phyloP scores from a whole-genome alignment of 2,113 vertebrate species.

The Anguilla japonica region DNA sequence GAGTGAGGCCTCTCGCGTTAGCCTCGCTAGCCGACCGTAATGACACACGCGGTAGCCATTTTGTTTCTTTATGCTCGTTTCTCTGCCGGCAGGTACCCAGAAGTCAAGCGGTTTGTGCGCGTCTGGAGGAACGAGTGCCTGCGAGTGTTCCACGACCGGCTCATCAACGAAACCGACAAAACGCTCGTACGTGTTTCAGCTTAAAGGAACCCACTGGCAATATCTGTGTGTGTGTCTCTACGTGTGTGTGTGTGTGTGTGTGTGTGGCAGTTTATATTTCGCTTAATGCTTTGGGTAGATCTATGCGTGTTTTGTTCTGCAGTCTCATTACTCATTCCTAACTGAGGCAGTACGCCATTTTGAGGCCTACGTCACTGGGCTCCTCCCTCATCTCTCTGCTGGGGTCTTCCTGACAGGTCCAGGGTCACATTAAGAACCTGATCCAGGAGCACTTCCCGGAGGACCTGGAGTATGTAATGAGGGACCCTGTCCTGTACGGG shows the following conservation, averaged over 20 bases:
- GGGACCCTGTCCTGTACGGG: conserved; percentile 90
- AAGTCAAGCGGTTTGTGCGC: conserved; percentile 83
- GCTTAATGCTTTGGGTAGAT: not conserved
- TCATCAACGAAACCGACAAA: conserved; percentile 88
- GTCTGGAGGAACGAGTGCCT: conserved; percentile 97
- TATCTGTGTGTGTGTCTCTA: not conserved
- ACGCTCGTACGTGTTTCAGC: conserved; percentile 70
- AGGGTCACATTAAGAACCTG: conserved; percentile 75
- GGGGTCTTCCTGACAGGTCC: conserved; percentile 72
- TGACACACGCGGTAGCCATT: not conserved
- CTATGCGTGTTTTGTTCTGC: not conserved
- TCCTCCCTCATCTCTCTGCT: not conserved
- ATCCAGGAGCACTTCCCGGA: conserved; percentile 74
- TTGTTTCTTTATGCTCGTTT: not conserved
- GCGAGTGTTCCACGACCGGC: conserved; percentile 90
- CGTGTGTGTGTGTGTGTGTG: too few relatives aligned
- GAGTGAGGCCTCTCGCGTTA: conserved; percentile 68
- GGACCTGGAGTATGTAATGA: conserved; percentile 74
- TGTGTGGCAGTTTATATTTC: not conserved
- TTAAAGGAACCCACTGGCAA: not conserved
- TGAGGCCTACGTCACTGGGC: not conserved
- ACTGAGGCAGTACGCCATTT: not conserved
- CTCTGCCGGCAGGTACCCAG: conserved; percentile 75
- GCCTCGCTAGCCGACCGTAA: not conserved
- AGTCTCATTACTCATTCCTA: not conserved